These are phyloP conservation scores for Pelmatolapia mariae DNA, from an alignment of 2,113 vertebrate species.

Conservation along the genomic window DNA sequence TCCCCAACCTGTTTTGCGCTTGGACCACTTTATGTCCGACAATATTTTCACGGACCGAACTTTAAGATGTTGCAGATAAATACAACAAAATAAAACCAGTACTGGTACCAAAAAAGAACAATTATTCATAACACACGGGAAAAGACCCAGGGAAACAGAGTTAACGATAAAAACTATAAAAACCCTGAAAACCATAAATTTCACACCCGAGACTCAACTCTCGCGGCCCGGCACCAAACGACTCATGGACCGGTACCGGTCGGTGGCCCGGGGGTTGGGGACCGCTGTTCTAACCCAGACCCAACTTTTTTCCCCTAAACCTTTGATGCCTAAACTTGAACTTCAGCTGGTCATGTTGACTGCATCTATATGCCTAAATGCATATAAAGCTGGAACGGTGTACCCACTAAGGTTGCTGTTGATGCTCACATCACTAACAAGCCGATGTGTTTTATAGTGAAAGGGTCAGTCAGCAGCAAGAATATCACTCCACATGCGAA, in stretches of 20 bases:
- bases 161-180: neutral
- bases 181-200: neutral
- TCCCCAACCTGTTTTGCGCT: accelerated
- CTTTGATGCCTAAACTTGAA: neutral
- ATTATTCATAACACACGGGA: accelerated
- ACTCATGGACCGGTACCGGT: neutral
- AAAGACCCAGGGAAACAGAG: neutral
- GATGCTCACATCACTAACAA: neutral
- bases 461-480: neutral
- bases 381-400: neutral
- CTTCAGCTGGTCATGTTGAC: neutral
- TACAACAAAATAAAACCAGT: neutral
- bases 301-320: accelerated
- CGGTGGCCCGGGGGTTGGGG: accelerated
- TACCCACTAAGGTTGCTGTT: neutral
- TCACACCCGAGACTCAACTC: neutral
- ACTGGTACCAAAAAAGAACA: neutral
- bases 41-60: accelerated
- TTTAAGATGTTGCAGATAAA: neutral
- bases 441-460: neutral
- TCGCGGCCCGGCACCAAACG: accelerated
- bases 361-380: neutral
- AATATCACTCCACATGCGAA: neutral
- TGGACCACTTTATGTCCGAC: accelerated
- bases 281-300: neutral